Base-by-base conservation (phyloP, 2,113 vertebrate genomes). In the Ceyx melanurus region DNA sequence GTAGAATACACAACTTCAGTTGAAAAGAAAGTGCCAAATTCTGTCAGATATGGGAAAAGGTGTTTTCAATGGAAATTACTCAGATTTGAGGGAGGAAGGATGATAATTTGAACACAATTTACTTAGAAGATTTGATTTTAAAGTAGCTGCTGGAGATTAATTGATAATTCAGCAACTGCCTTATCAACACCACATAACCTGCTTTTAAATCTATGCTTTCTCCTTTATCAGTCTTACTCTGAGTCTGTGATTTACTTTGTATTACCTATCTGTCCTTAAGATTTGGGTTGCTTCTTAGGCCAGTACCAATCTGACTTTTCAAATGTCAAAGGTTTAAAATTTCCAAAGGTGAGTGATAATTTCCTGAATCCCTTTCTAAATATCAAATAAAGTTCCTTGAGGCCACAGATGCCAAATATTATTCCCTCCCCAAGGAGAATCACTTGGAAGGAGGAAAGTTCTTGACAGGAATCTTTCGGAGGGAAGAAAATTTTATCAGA, bases 281-380 rank as follows among this genome's bases (percentile, higher is more conserved):
- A 64, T 77, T 53, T 84, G 33, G 26, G 62, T 85, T 76, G 5
- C 31, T 91, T 79, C 56, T 77, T 61, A 90, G 16, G 10, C n/a
- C 31, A 72, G 33, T 65, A 64, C 33, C 50, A 57, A 50, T 33
- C 21, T 53, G 74, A 88, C 45, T 88, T 89, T 74, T 79, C 37
- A 91, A 80, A 88, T 82, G 53, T 48, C 43, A 67, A 66, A 74
- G 9, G 40, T 86, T 92, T 89, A 67, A 92, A 87, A 71, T 8
- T 70, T 71, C 25, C 58, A 68, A 86, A 90, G 37, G 61, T 78
- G 92, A 86, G 84, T 6, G 25, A 65, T 29, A 0, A 74, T 86
- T 94, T 92, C 65, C 33, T 77, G 43, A 82, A 82, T 68, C 35
- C 19, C 14, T 81, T 48, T 75, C 53, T 82, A 93, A 94, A 88